Percentiles rank a stretch among this genome's conserved stretches.
These are phyloP conservation scores for Pachyramphus minor DNA, from an alignment of 2,113 vertebrate genomes.

Conservation along the genomic window DNA sequence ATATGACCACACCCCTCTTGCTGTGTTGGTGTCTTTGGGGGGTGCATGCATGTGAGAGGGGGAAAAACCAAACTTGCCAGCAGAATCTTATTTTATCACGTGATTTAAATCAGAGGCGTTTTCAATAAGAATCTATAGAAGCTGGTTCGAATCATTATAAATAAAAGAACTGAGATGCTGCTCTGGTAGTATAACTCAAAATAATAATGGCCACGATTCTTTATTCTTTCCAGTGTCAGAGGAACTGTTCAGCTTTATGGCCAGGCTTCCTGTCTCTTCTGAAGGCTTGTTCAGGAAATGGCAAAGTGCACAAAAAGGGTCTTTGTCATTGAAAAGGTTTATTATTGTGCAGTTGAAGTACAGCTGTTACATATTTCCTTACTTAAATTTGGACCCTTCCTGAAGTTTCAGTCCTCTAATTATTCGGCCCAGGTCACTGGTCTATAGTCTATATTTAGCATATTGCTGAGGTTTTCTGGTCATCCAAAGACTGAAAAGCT, in stretches of 20 bases:
- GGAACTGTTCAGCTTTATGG: conserved; percentile 28
- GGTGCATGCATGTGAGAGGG: background rate
- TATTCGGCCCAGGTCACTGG: conserved; percentile 41
- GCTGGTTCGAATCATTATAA: background rate
- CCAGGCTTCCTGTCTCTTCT: conserved; percentile 61
- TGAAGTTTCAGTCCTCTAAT: conserved; percentile 38
- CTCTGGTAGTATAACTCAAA: conserved; percentile 10
- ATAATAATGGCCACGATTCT: background rate
- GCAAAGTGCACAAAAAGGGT: conserved; percentile 12
- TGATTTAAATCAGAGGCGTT: background rate
- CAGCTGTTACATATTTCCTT: conserved; percentile 42
- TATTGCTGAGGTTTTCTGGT: background rate
- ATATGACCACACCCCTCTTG: background rate
- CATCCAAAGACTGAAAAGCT: background rate
- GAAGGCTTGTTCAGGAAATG: conserved; percentile 41
- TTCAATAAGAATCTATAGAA: conserved; percentile 26
- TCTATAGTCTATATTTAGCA: background rate
- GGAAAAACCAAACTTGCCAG: background rate
- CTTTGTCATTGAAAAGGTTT: conserved; percentile 46
- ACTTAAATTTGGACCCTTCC: conserved; percentile 34
- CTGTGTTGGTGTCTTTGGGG: background rate
- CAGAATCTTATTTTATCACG: background rate
- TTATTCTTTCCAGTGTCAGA: conserved; percentile 47
- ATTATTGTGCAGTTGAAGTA: conserved; percentile 48
- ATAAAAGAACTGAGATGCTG: background rate